A percentile compares a stretch with the other conserved stretches of the same genome.
Evolutionary conservation across 2,797 vertebrate species (phyloP).

Genomic region (Glyptemys insculpta): DNA sequence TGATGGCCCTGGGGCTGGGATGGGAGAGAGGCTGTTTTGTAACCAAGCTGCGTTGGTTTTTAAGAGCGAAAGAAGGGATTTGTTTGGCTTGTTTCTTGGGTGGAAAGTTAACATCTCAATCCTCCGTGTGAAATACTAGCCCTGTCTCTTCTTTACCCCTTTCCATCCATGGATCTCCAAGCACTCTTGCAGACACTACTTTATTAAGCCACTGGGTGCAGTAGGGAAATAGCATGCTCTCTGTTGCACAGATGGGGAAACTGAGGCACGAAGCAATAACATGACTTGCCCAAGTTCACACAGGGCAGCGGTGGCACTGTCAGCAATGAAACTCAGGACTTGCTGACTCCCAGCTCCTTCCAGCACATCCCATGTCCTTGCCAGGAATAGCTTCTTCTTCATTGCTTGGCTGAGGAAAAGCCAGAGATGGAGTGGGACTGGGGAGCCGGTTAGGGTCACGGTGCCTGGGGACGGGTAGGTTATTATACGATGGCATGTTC

Average conservation of each 20-base stretch:
- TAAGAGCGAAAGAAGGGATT: background rate
- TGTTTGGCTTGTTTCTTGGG: background rate
- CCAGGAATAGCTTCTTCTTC: background rate
- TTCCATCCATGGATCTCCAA: rapidly evolving
- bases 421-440: background rate
- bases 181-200: rapidly evolving
- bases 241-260: background rate
- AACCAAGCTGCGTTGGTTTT: background rate
- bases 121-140: background rate
- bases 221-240: background rate
- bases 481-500: background rate
- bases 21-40: background rate
- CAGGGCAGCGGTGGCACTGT: background rate
- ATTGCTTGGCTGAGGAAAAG: background rate
- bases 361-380: background rate
- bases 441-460: background rate
- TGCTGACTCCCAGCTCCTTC: background rate
- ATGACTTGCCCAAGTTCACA: background rate
- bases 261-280: background rate
- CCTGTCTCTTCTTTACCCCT: background rate
- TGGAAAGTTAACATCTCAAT: background rate
- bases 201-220: rapidly evolving
- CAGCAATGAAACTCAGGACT: background rate
- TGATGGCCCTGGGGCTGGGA: rapidly evolving
- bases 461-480: background rate